phyloP scores from a whole-genome alignment of 2,113 vertebrate species.

The Elachura formosa region DNA sequence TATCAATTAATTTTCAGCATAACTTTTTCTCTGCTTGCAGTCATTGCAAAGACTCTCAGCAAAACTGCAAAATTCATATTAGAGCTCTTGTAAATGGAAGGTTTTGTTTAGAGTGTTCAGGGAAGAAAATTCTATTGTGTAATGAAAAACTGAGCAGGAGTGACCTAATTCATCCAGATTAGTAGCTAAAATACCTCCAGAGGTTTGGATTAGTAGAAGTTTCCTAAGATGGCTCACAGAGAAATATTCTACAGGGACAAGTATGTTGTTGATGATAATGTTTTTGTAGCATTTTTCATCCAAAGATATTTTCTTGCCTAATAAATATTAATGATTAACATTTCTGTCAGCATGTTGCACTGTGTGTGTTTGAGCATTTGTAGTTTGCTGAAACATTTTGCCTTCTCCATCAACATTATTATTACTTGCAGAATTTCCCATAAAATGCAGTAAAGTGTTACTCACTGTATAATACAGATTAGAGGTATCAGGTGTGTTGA shows the following conservation, averaged over 20 bases:
- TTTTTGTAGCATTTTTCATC: neutral
- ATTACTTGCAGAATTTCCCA: neutral
- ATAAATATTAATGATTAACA: neutral
- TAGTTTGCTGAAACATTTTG: neutral
- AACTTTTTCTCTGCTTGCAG: neutral
- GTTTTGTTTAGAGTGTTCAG: neutral
- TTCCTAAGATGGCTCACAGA: neutral
- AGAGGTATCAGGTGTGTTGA: neutral
- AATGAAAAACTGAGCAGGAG: neutral
- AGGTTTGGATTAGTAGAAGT: conserved; percentile 18
- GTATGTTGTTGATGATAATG: neutral
- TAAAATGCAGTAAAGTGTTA: neutral
- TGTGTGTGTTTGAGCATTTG: neutral
- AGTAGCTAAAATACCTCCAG: neutral
- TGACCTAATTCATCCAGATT: neutral
- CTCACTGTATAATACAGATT: neutral
- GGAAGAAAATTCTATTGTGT: neutral
- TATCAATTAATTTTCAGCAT: neutral
- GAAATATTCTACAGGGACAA: neutral
- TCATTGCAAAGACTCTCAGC: neutral
- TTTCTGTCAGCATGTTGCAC: neutral
- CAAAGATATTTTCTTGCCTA: neutral
- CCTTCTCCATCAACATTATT: neutral
- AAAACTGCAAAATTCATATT: neutral
- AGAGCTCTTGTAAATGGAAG: neutral